Evolutionary conservation across 2,888 invertebrate genomes (phyloP), one percentile per base, ranked within the genome.

Genomic region (Heteropelma amictum): DNA sequence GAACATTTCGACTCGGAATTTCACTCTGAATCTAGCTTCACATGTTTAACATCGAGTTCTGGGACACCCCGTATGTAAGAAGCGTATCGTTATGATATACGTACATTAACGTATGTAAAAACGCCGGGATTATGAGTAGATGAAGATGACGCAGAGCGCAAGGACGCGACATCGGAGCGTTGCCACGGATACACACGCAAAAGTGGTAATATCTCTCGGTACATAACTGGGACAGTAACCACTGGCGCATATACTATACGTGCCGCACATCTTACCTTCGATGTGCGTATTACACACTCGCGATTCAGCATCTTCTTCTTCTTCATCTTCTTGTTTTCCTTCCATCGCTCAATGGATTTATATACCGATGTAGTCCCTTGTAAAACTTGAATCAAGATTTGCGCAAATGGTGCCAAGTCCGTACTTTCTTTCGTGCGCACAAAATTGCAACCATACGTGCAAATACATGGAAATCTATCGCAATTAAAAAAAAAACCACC

Each of bases 211-310:
- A 68, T 67, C 70, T 64, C 28, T 47, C 26, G 60, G 56, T 47
- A 38, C 61, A 76, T 72, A 76, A 76, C 71, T 76, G 75, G 75
- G 75, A 76, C 75, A 72, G 75, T 51, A 58, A 76, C 75, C 58
- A 76, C 71, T 76, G 67, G 75, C 75, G 71, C 67, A 63, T 49
- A 73, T 56, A 51, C 38, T 45, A 30, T 23, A 51, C 42, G 17
- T 38, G 40, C 47, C 40, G 8, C 12, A 21, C 67, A 68, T 71
- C 67, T 51, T 60, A 38, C 26, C 67, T 67, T 40, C 42, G 53
- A 71, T 42, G 51, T n/a, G n/a, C n/a, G n/a, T 70, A 65, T 75
- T 67, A 61, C 61, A 56, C 35, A 65, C 23, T 38, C 47, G 30
- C 40, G 10, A 14, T 26, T 53, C 45, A 30, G 30, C 45, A 30